phyloP scores from a whole-genome alignment of 1,140 invertebrate genomes.

The Nylanderia fulva region DNA sequence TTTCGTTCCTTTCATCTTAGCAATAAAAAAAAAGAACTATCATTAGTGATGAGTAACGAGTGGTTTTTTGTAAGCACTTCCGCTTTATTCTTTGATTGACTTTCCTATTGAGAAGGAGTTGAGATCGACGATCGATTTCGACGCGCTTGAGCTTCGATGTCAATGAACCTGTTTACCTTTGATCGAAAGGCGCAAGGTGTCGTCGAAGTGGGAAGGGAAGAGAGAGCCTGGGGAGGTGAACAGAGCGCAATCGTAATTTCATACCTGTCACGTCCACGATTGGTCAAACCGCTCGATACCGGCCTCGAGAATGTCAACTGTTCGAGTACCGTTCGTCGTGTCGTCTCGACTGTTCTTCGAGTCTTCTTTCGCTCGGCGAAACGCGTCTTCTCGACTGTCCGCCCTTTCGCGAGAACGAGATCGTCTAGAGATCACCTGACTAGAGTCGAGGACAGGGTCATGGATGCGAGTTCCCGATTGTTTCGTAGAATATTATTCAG shows the following conservation, averaged over 20 bases:
- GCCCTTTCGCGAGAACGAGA: conserved; percentile 46
- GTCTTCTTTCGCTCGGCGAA: conserved; percentile 47
- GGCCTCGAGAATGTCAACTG: conserved; percentile 79
- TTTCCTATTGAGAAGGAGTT: not conserved
- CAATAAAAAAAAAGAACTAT: not conserved
- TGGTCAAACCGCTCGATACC: conserved; percentile 74
- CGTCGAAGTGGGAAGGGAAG: conserved; percentile 5
- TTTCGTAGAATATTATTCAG: not conserved
- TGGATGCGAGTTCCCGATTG: not conserved
- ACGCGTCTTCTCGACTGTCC: not conserved
- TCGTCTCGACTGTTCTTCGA: conserved; percentile 59
- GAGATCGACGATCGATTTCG: conserved; percentile 14
- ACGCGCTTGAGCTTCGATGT: conserved; percentile 23
- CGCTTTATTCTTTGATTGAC: not conserved
- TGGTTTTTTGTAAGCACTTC: not conserved
- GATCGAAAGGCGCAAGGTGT: conserved; percentile 8
- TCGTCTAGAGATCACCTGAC: conserved; percentile 24
- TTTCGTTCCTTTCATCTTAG: not conserved
- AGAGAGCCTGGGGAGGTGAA: conserved; percentile 29
- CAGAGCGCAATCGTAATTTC: conserved; percentile 69
- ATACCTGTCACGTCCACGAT: conserved; percentile 75
- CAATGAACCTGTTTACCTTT: conserved; percentile 63
- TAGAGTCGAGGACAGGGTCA: conserved; percentile 35
- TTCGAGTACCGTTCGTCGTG: conserved; percentile 77
- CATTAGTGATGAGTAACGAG: not conserved